Evolutionary conservation across 2,113 vertebrate genomes (phyloP).

Genomic region (Cyanoderma ruficeps): DNA sequence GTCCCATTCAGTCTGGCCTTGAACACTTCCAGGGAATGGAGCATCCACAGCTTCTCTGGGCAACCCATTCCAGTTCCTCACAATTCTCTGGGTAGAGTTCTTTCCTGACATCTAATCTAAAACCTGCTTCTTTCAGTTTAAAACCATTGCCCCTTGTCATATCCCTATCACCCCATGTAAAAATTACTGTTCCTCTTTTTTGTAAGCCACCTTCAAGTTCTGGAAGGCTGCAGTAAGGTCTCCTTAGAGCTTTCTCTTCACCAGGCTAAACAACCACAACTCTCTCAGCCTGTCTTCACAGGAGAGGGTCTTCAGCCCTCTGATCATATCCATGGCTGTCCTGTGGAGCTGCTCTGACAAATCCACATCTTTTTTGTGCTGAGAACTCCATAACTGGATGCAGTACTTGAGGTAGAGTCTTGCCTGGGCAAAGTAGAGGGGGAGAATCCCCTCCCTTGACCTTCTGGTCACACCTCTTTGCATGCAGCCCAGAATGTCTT

Average conservation of each 20-base stretch:
- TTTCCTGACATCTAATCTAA: not conserved
- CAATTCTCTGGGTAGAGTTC: not conserved
- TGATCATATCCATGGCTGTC: not conserved
- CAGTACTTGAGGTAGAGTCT: not conserved
- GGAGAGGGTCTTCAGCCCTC: not conserved
- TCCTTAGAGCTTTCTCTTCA: not conserved
- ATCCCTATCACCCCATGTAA: rapidly evolving
- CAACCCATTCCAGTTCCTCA: not conserved
- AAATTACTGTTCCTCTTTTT: not conserved
- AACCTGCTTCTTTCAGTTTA: not conserved
- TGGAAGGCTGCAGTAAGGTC: not conserved
- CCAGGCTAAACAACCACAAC: not conserved
- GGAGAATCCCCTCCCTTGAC: not conserved
- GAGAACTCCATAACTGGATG: not conserved
- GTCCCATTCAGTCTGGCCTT: not conserved
- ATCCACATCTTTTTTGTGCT: not conserved
- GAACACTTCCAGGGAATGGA: not conserved
- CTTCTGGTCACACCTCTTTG: not conserved
- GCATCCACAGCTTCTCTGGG: not conserved
- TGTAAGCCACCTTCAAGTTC: not conserved
- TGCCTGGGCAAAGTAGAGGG: not conserved
- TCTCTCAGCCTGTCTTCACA: not conserved
- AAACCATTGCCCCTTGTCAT: not conserved
- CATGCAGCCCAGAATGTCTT: not conserved
- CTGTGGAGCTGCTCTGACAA: not conserved